A percentile compares a stretch with the other conserved stretches of the same genome.
These are phyloP conservation scores for Agonopterix arenella DNA, from an alignment of 2,888 invertebrate genomes.

Conservation along the genomic window DNA sequence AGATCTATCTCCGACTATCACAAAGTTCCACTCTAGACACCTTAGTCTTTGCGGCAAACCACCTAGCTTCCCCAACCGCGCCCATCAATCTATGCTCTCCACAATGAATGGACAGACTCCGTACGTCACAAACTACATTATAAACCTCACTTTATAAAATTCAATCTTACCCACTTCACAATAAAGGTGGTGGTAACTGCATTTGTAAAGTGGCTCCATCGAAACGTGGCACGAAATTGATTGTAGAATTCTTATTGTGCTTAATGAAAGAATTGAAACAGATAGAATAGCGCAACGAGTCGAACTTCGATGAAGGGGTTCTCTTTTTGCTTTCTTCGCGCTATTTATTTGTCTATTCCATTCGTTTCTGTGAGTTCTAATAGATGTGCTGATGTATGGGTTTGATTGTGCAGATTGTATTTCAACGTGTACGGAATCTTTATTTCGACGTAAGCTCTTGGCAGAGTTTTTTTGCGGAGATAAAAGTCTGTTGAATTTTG, in stretches of 20 bases:
- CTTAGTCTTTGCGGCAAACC: slow-evolving; percentile 47
- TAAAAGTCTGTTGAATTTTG: not conserved
- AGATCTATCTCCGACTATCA: no score
- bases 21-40: slow-evolving; percentile 20
- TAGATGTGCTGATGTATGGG: not conserved
- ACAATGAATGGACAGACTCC: slow-evolving; percentile 68
- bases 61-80: slow-evolving; percentile 55
- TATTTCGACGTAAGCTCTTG: no score
- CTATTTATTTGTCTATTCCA: slow-evolving; percentile 6
- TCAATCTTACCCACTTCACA: slow-evolving; percentile 17
- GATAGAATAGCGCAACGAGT: slow-evolving; percentile 37
- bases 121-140: slow-evolving; percentile 28
- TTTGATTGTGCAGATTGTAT: no score
- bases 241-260: slow-evolving; percentile 65
- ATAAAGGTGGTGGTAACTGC: slow-evolving; percentile 20
- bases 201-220: slow-evolving; percentile 28
- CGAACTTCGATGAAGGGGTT: slow-evolving; percentile 17
- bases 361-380: not conserved
- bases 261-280: slow-evolving; percentile 73
- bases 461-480: not conserved
- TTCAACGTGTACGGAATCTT: no score
- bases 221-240: slow-evolving; percentile 59
- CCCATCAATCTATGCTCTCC: slow-evolving; percentile 71
- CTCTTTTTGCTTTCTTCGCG: slow-evolving; percentile 4
- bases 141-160: slow-evolving; percentile 12